A percentile compares a stretch with the other conserved stretches of the same genome.
Evolutionary conservation across 1,140 invertebrate species (phyloP).

Genomic region (Apis laboriosa): DNA sequence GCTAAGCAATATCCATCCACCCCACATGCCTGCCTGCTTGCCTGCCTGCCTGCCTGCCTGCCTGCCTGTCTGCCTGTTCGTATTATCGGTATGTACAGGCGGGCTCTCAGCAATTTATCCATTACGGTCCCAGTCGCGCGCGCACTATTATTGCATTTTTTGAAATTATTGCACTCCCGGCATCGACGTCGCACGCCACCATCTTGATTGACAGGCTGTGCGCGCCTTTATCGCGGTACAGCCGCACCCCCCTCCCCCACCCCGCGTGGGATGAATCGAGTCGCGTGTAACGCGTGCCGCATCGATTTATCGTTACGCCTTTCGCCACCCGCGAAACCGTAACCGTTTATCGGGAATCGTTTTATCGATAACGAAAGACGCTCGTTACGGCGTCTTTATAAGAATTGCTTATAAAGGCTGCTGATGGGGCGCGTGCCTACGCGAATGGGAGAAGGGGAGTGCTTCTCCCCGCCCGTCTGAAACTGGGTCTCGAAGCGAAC

Average conservation of each 20-base stretch:
- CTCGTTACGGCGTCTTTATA: not conserved
- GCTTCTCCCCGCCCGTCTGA: not conserved
- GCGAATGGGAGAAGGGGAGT: not conserved
- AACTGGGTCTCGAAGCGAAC: not conserved
- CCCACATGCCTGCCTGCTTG: conserved; percentile 76
- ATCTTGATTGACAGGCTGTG: conserved; percentile 42
- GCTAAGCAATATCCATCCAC: conserved; percentile 80
- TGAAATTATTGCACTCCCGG: conserved; percentile 67
- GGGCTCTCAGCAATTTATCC: conserved; percentile 81
- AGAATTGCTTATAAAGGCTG: not conserved
- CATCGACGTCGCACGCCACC: conserved; percentile 36
- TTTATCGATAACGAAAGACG: conserved; percentile 36
- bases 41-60: conserved; percentile 70
- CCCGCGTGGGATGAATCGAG: not conserved
- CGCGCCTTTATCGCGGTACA: conserved; percentile 25
- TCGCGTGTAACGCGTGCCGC: not conserved
- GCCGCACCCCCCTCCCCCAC: not conserved
- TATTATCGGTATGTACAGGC: conserved; percentile 77
- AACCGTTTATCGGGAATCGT: not conserved
- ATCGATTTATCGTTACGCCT: conserved; percentile 31
- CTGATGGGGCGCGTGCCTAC: not conserved
- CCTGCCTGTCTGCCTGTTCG: conserved; percentile 75
- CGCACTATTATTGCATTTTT: conserved; percentile 80
- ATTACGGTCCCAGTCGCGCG: conserved; percentile 76
- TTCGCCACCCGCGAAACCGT: not conserved